Base-by-base conservation (phyloP, 2,888 invertebrate genomes). In the Aquatica leii region DNA sequence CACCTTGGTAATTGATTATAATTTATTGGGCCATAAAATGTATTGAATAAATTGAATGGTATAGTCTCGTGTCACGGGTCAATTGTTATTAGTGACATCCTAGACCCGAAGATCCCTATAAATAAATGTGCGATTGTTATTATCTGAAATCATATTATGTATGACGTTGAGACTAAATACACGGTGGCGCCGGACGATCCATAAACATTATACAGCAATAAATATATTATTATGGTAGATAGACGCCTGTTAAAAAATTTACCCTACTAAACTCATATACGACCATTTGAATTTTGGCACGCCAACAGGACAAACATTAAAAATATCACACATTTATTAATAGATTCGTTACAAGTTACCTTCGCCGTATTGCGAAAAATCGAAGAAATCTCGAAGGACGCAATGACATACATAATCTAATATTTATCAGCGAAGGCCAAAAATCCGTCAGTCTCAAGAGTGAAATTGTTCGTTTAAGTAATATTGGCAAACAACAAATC, bases 61-160 rank as follows among this genome's bases (percentile, higher is more conserved):
- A 50, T 52, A 51, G 51, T 46, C 43, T 41, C 18, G 43, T 56
- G 58, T 46, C 54, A 51, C 46, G 50, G 63, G 57, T 65, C 59
- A 58, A 55, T 43, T 54, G 24, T 48, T 52, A 52, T 54, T 59
- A 59, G 62, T 57, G 62, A 64, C 67, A 67, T 50, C 43, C 52
- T 65, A 55, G 63, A 63, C 58, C 59, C 61, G 58, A 62, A 59
- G 65, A 59, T 55, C 59, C 59, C 60, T 61, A 66, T 63, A 66
- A 66, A 67, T 65, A 67, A 65, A 65, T 62, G 62, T 51, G 55
- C 65, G 55, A 21, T 61, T 50, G 61, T 64, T 55, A 63, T 59
- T 68, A 68, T 68, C 68, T 66, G 48, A 66, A 68, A 61, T 64
- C 66, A 52, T 57, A 62, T 65, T 67, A 60, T 66, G 62, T 63